A percentile compares a stretch with the other conserved stretches of the same genome.
These are phyloP conservation scores for Drosophila ambigua DNA, from an alignment of 1,140 invertebrate genomes.

Conservation along the genomic window DNA sequence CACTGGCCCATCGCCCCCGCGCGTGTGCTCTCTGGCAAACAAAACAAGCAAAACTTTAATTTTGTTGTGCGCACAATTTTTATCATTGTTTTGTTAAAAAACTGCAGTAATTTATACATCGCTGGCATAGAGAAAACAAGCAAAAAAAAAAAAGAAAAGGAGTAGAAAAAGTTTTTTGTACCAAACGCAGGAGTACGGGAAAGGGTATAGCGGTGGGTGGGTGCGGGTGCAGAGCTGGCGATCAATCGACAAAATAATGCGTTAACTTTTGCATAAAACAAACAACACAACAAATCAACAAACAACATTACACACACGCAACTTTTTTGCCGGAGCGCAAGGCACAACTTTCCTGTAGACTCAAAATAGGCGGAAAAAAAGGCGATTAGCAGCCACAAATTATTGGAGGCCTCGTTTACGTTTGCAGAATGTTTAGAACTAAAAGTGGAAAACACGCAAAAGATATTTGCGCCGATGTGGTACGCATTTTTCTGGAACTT, in stretches of 20 bases:
- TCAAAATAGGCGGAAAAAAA: constrained; percentile 64
- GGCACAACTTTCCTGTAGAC: constrained; percentile 31
- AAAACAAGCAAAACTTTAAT: constrained; percentile 63
- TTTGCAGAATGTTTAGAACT: too few species aligned
- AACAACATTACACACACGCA: constrained; percentile 56
- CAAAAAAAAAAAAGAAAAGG: constrained; percentile 55
- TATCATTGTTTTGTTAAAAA: constrained; percentile 76
- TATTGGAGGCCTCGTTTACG: constrained; percentile 53
- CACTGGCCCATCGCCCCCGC: background rate
- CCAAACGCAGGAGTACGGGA: constrained; percentile 45
- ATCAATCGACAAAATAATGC: constrained; percentile 81
- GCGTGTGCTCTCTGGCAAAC: background rate
- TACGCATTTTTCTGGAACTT: background rate
- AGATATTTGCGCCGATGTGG: background rate
- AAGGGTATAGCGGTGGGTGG: background rate
- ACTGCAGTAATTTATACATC: constrained; percentile 79
- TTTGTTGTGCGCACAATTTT: constrained; percentile 66
- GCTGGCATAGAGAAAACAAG: constrained; percentile 20
- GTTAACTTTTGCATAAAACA: constrained; percentile 76
- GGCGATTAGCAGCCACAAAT: constrained; percentile 67
- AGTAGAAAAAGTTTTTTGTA: constrained; percentile 38
- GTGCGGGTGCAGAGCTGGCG: constrained; percentile 22
- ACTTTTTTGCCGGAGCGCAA: constrained; percentile 46
- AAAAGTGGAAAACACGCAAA: background rate
- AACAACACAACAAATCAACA: constrained; percentile 48